phyloP scores from a whole-genome alignment of 2,113 vertebrate genomes.

The Myanophis thanlyinensis region DNA sequence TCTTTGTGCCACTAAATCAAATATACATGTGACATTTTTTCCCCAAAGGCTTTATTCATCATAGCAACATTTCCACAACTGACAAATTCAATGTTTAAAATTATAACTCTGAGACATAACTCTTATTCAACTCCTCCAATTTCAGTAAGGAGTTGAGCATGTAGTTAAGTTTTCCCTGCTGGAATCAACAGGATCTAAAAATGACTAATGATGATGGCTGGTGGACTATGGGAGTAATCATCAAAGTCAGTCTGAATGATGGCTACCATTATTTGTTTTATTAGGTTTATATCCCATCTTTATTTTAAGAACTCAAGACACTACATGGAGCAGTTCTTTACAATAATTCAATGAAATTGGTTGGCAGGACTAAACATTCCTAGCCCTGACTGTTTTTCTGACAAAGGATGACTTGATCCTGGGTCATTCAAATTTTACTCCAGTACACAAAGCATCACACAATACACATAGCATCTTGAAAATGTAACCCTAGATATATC shows the following conservation, averaged over 20 bases:
- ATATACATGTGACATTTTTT: neutral
- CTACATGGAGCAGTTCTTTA: neutral
- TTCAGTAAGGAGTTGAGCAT: neutral
- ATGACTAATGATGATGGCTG: neutral
- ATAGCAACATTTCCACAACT: neutral
- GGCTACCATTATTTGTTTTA: neutral
- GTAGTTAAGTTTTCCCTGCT: neutral
- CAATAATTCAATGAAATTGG: neutral
- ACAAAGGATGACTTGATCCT: neutral
- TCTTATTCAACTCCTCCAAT: neutral
- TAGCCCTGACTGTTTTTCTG: neutral
- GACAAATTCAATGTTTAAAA: neutral
- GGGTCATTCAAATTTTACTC: neutral
- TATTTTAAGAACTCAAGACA: neutral
- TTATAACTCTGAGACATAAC: neutral
- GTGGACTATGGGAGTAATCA: neutral
- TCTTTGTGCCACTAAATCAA: slow-evolving; percentile 31
- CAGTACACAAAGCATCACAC: neutral
- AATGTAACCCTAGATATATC: neutral
- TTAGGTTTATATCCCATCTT: neutral
- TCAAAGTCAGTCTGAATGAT: neutral
- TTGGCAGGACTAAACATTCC: neutral
- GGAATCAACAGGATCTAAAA: neutral
- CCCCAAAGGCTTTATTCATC: neutral
- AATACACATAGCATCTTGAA: neutral